Percentiles rank a stretch among this genome's conserved stretches.
Evolutionary conservation across 2,113 vertebrate genomes (phyloP).

Genomic region (Esox niger): DNA sequence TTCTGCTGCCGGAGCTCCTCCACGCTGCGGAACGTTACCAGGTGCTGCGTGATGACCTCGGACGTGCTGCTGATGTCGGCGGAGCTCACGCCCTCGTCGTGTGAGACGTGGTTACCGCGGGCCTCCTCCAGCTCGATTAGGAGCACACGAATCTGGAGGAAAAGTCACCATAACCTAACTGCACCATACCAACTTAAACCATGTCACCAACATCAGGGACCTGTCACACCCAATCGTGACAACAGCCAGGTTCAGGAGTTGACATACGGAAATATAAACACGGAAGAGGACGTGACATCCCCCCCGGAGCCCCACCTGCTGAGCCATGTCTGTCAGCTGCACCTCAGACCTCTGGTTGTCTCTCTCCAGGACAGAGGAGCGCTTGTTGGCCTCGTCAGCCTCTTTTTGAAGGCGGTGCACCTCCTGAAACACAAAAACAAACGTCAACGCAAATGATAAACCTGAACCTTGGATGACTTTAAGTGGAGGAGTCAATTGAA

Average conservation of each 20-base stretch:
- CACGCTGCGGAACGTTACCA: conserved; percentile 92
- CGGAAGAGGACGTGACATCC: background rate
- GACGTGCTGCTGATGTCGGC: conserved; percentile 92
- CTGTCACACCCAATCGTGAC: background rate
- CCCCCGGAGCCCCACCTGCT: conserved; percentile 78
- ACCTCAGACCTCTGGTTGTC: conserved; percentile 87
- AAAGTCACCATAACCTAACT: background rate
- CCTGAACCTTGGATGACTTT: too few relatives aligned
- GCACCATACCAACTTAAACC: background rate
- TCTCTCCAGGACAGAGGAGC: conserved; percentile 81
- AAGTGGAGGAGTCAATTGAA: too few relatives aligned
- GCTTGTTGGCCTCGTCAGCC: conserved; percentile 88
- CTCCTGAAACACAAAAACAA: conserved; percentile 73
- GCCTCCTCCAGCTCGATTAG: conserved; percentile 95
- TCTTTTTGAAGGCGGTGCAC: conserved; percentile 88
- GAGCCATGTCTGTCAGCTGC: conserved; percentile 88
- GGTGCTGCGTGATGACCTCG: conserved; percentile 91
- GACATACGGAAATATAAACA: background rate
- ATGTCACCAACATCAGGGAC: background rate
- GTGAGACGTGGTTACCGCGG: conserved; percentile 89
- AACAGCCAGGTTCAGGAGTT: background rate
- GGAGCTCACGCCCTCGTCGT: conserved; percentile 84
- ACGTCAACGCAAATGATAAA: too few relatives aligned
- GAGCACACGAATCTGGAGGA: conserved; percentile 84
- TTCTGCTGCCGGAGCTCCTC: conserved; percentile 97